Percentiles rank a stretch among this genome's conserved stretches.
Conservation (phyloP, 1,140 invertebrate genomes). For the Hyphantria cunea region DNA sequence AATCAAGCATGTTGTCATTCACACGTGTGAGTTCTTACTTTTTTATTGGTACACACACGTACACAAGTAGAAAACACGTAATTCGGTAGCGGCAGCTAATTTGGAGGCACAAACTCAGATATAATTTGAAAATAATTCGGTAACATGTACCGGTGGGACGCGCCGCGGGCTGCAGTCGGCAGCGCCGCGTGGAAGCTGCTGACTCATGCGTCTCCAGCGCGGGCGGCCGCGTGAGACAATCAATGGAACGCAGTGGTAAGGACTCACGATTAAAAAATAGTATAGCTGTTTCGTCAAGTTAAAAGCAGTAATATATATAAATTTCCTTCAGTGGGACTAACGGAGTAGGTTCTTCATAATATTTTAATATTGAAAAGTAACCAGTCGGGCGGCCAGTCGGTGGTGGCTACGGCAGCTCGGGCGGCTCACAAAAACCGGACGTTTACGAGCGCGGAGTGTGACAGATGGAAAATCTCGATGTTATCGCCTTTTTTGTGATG, state of each 20-base stretch:
- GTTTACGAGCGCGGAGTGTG: constrained; percentile 22
- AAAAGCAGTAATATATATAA: too few relatives aligned
- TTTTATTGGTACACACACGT: neutral
- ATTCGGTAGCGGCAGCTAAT: neutral
- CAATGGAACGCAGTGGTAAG: too few relatives aligned
- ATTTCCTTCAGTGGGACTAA: too few relatives aligned
- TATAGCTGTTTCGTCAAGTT: too few relatives aligned
- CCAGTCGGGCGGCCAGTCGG: neutral
- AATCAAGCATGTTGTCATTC: neutral
- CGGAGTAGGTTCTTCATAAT: too few relatives aligned
- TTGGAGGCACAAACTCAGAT: neutral
- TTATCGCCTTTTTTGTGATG: constrained; percentile 11
- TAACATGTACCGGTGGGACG: neutral
- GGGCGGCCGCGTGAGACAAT: neutral
- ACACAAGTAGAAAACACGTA: neutral
- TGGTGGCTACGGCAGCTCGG: neutral
- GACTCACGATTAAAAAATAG: too few relatives aligned
- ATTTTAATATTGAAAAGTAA: neutral
- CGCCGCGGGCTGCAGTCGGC: neutral
- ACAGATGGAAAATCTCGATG: constrained; percentile 27
- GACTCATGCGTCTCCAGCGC: constrained; percentile 1
- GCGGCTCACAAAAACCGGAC: constrained; percentile 14
- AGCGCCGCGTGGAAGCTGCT: neutral
- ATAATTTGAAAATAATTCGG: constrained; percentile 6
- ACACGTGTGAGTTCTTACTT: neutral